Base-by-base conservation (phyloP, 2,113 vertebrate species). In the Psilopogon haemacephalus region DNA sequence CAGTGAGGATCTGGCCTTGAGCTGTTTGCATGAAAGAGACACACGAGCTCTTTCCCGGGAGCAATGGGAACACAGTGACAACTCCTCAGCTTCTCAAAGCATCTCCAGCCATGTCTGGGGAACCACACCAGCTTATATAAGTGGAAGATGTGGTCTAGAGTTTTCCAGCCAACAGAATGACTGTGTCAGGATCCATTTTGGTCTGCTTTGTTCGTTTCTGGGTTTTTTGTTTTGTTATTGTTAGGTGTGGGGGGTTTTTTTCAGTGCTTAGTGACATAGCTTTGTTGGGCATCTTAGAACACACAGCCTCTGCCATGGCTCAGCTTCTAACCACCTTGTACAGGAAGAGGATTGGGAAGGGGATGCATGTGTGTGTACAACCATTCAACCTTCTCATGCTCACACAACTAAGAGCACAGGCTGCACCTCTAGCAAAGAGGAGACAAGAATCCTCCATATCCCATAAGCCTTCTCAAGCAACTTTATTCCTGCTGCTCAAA, bases 311-410 rank as follows among this genome's bases (percentile, higher is more conserved):
- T 90, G 52, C 23, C 48, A 32, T 12, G 86, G 18, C 40, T 80
- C 42, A 58, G 26, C 15, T 86, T 30, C 10, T 18, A 40, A 50
- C 48, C 23, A 12, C 48, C 11, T 6, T 50, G 46, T 48, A 48
- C 15, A 62, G 67, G 38, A 48, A 23, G 4, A 15, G 4, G n/a
- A 50, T 8, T 28, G 28, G 15, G 26, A 59, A 63, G 14, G 18
- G 58, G 59, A 27, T 38, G 10, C 8, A 30, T 0, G 0, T 8
- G 7, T 32, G 11, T 35, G 14, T 46, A 60, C 68, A 76, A 14
- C 6, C 20, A 5, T 60, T 37, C 63, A 44, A 19, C 3, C 2
- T 1, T 15, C 15, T 12, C 5, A 2, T 13, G 38, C 8, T 38
- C 30, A 4, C 9, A 27, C 46, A 88, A 26, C 8, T 62, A 52